phyloP scores from a whole-genome alignment of 2,888 invertebrate species.

The Meiosimyza decipiens region DNA sequence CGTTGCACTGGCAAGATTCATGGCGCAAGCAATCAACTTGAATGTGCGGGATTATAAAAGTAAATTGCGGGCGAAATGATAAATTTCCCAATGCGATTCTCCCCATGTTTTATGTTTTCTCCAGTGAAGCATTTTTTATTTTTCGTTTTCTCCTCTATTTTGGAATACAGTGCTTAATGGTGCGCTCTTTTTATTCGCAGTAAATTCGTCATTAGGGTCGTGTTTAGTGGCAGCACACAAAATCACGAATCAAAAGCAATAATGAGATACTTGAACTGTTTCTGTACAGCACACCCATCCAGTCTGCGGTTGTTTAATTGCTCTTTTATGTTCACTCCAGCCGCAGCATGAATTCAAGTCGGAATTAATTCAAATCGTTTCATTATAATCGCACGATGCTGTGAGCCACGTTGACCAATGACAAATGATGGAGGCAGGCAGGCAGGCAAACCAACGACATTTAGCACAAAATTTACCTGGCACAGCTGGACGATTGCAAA shows the following conservation, averaged over 20 bases:
- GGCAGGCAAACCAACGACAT: background rate
- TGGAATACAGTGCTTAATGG: too few relatives aligned
- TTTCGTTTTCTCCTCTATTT: background rate
- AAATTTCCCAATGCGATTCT: background rate
- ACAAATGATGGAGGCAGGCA: background rate
- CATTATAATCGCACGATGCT: background rate
- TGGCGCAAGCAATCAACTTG: conserved; percentile 36
- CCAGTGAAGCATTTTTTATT: conserved; percentile 6
- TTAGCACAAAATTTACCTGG: background rate
- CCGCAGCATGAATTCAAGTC: background rate
- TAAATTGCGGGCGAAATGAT: conserved; percentile 9
- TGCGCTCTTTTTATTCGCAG: too few relatives aligned
- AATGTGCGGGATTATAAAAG: conserved; percentile 35
- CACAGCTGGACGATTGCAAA: background rate
- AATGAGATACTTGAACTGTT: conserved; percentile 19
- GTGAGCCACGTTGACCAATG: background rate
- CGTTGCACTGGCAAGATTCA: conserved; percentile 8
- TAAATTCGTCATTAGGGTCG: too few relatives aligned
- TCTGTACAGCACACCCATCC: background rate
- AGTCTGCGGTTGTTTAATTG: conserved; percentile 10
- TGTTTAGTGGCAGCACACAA: conserved; percentile 7
- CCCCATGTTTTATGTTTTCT: background rate
- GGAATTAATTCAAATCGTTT: conserved; percentile 12
- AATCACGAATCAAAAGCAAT: conserved; percentile 24
- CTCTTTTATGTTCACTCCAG: conserved; percentile 2